Percentiles rank a stretch among this genome's conserved stretches.
These are phyloP conservation scores for Cyclina sinensis DNA, from an alignment of 1,140 invertebrate genomes.

Conservation along the genomic window DNA sequence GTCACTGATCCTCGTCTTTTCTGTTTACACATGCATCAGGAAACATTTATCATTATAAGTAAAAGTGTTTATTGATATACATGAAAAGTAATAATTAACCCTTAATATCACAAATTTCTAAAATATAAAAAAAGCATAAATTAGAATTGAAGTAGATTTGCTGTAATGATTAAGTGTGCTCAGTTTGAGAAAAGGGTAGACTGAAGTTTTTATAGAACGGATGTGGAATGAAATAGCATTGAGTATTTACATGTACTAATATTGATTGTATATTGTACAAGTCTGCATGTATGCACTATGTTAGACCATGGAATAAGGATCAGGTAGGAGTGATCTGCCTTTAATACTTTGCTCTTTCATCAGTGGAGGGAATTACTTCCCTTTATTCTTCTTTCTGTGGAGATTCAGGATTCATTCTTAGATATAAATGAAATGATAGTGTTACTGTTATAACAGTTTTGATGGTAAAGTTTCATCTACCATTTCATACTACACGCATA, in stretches of 20 bases:
- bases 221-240: slow-evolving; percentile 20
- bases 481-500: slow-evolving; percentile 3
- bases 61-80: neutral
- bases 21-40: slow-evolving; percentile 40
- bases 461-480: neutral
- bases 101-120: no score
- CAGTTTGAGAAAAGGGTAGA: no score
- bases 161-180: no score
- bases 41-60: neutral
- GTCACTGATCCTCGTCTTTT: slow-evolving; percentile 18
- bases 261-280: slow-evolving; percentile 40
- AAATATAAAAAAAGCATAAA: no score
- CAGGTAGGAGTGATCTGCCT: neutral
- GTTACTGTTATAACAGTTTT: no score
- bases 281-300: slow-evolving; percentile 16
- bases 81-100: no score
- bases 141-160: no score
- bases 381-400: no score
- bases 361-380: neutral
- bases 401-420: no score
- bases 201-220: neutral
- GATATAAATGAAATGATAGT: no score
- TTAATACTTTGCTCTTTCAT: neutral
- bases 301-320: neutral
- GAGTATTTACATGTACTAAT: slow-evolving; percentile 18